A percentile compares a stretch with the other conserved stretches of the same genome.
phyloP scores from a whole-genome alignment of 2,888 invertebrate genomes.

The Acrocyrtus sp. region DNA sequence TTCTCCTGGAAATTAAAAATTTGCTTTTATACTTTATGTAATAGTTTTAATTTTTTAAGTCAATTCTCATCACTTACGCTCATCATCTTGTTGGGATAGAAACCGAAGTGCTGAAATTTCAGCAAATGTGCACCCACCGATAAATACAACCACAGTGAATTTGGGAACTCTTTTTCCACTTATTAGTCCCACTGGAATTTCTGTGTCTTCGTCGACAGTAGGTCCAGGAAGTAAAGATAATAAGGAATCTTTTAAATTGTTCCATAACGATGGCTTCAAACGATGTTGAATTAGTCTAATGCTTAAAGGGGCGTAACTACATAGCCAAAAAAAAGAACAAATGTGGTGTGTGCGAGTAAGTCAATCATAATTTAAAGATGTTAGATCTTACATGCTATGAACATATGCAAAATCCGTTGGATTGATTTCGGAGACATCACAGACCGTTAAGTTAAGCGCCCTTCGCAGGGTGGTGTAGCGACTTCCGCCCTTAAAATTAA shows the following conservation, averaged over 20 bases:
- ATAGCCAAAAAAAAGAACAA: not conserved
- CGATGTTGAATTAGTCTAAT: constrained; percentile 83
- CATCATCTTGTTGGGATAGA: constrained; percentile 70
- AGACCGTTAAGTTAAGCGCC: constrained; percentile 84
- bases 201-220: constrained; percentile 67
- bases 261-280: constrained; percentile 70
- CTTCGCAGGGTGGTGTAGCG: constrained; percentile 66
- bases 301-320: constrained; percentile 86
- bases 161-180: constrained; percentile 68
- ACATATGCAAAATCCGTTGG: constrained; percentile 67
- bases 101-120: constrained; percentile 77
- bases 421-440: constrained; percentile 84
- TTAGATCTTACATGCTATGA: constrained; percentile 63
- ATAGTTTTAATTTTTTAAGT: not conserved
- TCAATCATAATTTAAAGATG: too few species aligned
- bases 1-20: constrained; percentile 77
- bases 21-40: not conserved
- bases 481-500: constrained; percentile 52
- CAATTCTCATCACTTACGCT: constrained; percentile 48
- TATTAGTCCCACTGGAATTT: constrained; percentile 44
- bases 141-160: constrained; percentile 91
- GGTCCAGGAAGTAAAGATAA: constrained; percentile 82
- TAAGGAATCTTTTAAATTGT: constrained; percentile 83
- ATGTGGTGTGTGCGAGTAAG: too few species aligned
- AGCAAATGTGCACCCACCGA: constrained; percentile 97